These are phyloP conservation scores for Microchrysa polita DNA, from an alignment of 2,888 invertebrate genomes.

Conservation along the genomic window DNA sequence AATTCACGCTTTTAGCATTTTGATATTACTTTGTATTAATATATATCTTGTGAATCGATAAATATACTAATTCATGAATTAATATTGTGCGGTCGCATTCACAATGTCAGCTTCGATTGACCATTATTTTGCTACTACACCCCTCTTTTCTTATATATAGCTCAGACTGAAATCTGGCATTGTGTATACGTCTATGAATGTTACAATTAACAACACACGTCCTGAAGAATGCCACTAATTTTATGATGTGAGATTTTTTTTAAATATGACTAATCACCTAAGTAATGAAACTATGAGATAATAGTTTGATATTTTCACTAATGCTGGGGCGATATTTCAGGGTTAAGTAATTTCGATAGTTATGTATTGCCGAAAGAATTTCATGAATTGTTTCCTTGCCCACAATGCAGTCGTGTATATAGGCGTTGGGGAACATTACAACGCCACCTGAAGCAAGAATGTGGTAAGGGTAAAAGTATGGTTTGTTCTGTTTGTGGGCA, in stretches of 20 bases:
- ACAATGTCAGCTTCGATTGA: too few relatives aligned
- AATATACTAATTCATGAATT: too few relatives aligned
- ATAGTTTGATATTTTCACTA: constrained; percentile 29
- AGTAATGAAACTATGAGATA: constrained; percentile 4
- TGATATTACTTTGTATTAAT: too few relatives aligned
- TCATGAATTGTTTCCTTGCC: constrained; percentile 61
- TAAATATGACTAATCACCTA: not conserved
- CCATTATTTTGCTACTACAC: too few relatives aligned
- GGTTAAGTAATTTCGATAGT: constrained; percentile 51
- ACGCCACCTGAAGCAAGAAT: constrained; percentile 67
- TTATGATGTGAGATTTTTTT: not conserved
- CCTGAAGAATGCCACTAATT: too few relatives aligned
- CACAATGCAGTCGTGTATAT: constrained; percentile 67
- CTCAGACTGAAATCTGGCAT: too few relatives aligned
- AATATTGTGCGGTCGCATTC: too few relatives aligned
- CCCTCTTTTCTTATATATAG: too few relatives aligned
- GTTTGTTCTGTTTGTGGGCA: constrained; percentile 67
- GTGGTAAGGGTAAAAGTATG: constrained; percentile 66
- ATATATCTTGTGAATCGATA: too few relatives aligned
- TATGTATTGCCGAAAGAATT: constrained; percentile 50
- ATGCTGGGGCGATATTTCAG: constrained; percentile 53
- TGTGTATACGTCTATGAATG: too few relatives aligned
- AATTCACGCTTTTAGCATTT: too few relatives aligned
- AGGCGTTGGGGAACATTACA: constrained; percentile 68
- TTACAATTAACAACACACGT: too few relatives aligned